These are phyloP conservation scores for Phallusia fumigata DNA, from an alignment of 23 tunicate species.

Conservation along the genomic window DNA sequence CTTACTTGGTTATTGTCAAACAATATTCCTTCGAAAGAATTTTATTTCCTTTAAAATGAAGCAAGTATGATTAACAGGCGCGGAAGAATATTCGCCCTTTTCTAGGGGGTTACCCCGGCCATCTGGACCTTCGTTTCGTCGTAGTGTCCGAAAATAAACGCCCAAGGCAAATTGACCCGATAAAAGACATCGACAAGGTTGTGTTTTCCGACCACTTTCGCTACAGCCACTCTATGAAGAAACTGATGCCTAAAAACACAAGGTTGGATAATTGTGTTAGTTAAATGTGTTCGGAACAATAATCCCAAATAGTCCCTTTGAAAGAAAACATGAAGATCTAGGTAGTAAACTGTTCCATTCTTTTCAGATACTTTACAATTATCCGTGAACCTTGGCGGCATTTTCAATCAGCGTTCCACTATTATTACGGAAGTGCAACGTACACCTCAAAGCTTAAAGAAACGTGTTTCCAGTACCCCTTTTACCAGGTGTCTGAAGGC, in stretches of 20 bases:
- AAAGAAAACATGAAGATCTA: not conserved
- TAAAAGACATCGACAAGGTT: not conserved
- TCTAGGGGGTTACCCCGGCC: conserved; percentile 51
- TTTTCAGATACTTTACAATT: conserved; percentile 23
- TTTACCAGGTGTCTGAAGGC: conserved; percentile 34
- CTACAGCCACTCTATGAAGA: conserved; percentile 20
- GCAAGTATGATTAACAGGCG: not conserved
- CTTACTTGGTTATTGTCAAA: too few species aligned
- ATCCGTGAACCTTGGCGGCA: conserved; percentile 42
- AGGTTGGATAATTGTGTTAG: conserved; percentile 8
- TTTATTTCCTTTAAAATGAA: too few species aligned
- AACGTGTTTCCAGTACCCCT: conserved; percentile 38
- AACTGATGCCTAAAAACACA: conserved; percentile 30
- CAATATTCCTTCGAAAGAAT: too few species aligned
- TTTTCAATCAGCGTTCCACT: conserved; percentile 42
- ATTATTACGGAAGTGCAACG: conserved; percentile 14
- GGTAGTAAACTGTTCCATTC: not conserved
- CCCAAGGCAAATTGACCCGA: not conserved
- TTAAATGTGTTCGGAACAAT: too few species aligned
- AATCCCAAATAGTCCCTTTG: too few species aligned
- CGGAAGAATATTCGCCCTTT: conserved; percentile 8
- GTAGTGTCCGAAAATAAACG: not conserved
- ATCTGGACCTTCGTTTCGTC: not conserved
- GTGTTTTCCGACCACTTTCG: conserved; percentile 34
- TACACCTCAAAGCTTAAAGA: not conserved